Evolutionary conservation across 2,888 invertebrate genomes (phyloP).

Genomic region (Xylota sylvarum): DNA sequence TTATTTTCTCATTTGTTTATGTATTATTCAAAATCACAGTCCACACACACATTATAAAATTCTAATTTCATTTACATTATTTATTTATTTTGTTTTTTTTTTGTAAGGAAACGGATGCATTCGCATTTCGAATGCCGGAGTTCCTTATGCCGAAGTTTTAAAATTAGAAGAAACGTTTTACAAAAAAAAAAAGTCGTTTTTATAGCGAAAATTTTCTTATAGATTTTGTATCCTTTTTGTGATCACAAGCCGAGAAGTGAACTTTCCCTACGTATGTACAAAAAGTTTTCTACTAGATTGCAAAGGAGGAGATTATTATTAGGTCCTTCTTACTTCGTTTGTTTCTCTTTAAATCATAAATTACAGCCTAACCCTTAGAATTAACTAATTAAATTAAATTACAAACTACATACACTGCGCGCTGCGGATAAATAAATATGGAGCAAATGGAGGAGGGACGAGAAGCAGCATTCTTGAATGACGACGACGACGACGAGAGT

Average conservation of each 20-base stretch:
- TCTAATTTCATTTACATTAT: constrained; percentile 41
- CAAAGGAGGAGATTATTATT: constrained; percentile 34
- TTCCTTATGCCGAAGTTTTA: constrained; percentile 31
- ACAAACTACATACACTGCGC: constrained; percentile 72
- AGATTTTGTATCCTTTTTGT: constrained; percentile 50
- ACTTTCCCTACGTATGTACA: constrained; percentile 53
- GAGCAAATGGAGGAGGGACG: constrained; percentile 71
- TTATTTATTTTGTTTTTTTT: background rate
- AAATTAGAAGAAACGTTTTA: constrained; percentile 39
- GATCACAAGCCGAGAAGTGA: constrained; percentile 54
- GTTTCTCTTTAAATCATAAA: constrained; percentile 54
- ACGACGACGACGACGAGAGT: constrained; percentile 51
- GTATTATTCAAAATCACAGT: constrained; percentile 75
- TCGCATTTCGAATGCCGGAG: constrained; percentile 33
- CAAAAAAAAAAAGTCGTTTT: constrained; percentile 34
- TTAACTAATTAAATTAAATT: constrained; percentile 74
- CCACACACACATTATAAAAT: constrained; percentile 69
- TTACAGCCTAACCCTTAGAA: constrained; percentile 76
- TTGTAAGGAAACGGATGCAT: constrained; percentile 36
- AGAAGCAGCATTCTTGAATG: constrained; percentile 55
- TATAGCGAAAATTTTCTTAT: constrained; percentile 15
- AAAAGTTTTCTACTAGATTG: constrained; percentile 45
- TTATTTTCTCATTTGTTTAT: constrained; percentile 39
- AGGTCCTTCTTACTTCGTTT: constrained; percentile 10
- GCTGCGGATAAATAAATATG: constrained; percentile 77